Evolutionary conservation across 2,797 vertebrate genomes (phyloP).

Genomic region (Adrianichthys oophorus): DNA sequence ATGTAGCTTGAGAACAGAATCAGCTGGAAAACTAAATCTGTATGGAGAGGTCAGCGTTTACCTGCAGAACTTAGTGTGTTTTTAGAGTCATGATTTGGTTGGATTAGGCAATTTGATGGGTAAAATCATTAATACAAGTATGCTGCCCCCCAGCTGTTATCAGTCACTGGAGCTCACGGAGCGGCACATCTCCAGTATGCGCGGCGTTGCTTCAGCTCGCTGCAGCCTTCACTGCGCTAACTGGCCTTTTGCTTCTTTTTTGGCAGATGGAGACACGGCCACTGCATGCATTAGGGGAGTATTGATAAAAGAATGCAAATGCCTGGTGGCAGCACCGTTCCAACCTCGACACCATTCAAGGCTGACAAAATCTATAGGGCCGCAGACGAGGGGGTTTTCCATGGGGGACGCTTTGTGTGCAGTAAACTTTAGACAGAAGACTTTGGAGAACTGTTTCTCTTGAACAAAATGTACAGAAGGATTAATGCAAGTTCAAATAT

Average conservation of each 20-base stretch:
- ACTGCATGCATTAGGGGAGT: conserved; percentile 53
- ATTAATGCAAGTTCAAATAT: conserved; percentile 1
- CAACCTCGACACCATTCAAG: conserved; percentile 50
- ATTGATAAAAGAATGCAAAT: conserved; percentile 67
- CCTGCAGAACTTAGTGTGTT: no score
- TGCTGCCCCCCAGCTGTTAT: conserved; percentile 21
- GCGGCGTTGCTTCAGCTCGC: conserved; percentile 6
- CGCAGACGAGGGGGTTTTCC: conserved; percentile 50
- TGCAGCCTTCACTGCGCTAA: conserved; percentile 14
- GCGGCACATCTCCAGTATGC: conserved; percentile 26
- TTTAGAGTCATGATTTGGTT: no score
- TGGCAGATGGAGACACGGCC: conserved; percentile 40
- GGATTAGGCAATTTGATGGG: no score
- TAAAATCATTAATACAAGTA: no score
- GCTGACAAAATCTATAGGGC: conserved; percentile 59
- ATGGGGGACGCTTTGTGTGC: conserved; percentile 47
- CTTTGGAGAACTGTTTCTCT: conserved; percentile 16
- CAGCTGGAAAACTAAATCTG: no score
- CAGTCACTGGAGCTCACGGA: conserved; percentile 11
- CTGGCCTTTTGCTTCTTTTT: conserved; percentile 31
- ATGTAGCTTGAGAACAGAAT: no score
- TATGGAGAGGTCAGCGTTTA: no score
- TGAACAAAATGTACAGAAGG: conserved; percentile 6
- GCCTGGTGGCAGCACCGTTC: conserved; percentile 50
- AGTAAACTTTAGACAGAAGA: conserved; percentile 32